phyloP scores from a whole-genome alignment of 2,113 vertebrate species.

The Hypanus sabinus region DNA sequence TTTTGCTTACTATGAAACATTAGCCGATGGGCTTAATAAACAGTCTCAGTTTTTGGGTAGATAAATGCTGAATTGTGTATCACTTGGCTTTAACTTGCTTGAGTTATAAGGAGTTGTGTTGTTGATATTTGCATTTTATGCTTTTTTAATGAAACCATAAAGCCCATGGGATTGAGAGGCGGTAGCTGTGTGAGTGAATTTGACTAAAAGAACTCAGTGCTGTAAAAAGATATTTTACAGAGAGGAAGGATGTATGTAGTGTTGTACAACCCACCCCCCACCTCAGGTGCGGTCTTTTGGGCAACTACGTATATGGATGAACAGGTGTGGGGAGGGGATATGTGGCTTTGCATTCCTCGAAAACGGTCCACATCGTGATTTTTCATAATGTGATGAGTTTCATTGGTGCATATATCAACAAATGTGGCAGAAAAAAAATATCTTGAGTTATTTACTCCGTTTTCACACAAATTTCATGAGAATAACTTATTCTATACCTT shows the following conservation, averaged over 20 bases:
- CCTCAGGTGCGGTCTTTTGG: neutral
- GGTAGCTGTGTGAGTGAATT: neutral
- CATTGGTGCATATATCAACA: too few species aligned
- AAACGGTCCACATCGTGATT: too few species aligned
- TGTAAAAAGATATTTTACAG: neutral
- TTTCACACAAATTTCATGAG: too few species aligned
- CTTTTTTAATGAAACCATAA: neutral
- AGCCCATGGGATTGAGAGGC: neutral
- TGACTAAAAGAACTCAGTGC: neutral
- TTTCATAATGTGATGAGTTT: too few species aligned
- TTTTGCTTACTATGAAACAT: conserved; percentile 2
- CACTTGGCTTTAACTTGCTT: neutral
- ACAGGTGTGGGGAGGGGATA: too few species aligned
- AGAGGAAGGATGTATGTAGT: neutral
- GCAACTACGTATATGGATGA: neutral
- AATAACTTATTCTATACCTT: too few species aligned
- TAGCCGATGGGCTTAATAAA: neutral
- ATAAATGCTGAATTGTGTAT: neutral
- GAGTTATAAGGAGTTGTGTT: neutral
- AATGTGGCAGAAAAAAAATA: too few species aligned
- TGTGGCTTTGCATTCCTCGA: too few species aligned
- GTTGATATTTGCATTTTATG: neutral
- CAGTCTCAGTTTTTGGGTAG: neutral
- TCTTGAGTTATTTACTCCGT: too few species aligned
- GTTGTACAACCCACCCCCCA: neutral